Evolutionary conservation across 2,888 invertebrate genomes (phyloP), one percentile per base, ranked within the genome.

Genomic region (Phania funesta): DNA sequence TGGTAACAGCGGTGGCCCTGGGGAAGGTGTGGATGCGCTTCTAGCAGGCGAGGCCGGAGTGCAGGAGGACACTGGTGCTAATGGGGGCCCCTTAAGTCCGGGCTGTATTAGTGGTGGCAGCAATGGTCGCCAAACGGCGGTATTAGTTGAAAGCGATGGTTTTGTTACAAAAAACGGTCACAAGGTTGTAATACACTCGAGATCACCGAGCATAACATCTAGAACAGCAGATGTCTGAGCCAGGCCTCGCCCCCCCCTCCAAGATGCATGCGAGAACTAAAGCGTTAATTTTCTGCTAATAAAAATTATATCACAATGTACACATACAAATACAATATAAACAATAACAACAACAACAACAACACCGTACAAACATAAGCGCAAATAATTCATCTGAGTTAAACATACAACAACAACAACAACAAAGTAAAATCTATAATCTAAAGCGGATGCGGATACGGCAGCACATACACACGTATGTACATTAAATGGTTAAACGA

Each of bases 171-270:
- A 95, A 93, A 97, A 96, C 91, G 96, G 95, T 89, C 96, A 96
- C 92, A 95, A 96, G 91, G 97, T 97, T 92, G 96, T 97, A 92
- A 95, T 97, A 91, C 96, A 96, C 92, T 95, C 90, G 92, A 94
- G 96, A 91, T 96, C 96, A 90, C 95, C 96, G 90, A 95, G 95
- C 91, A 94, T 95, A 91, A 95, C 96, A 90, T 96, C 96, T 88
- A 93, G 94, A 90, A 94, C 95, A 87, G 95, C 95, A 90, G 96
- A 96, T 92, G 97, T 97, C 92, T 97, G 96, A 95, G 94, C 94
- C 90, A 93, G 93, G 93, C 93, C 93, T 93, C 93, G 92, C 93
- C 94, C 93, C 94, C 94, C 93, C 94, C 94, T 93, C 93, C 93
- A 92, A 88, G 91, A 91, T 89, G 91, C 91, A 91, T 90, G 90